Evolutionary conservation across 2,888 invertebrate genomes (phyloP).

Genomic region (Agonopterix alstromeriana): DNA sequence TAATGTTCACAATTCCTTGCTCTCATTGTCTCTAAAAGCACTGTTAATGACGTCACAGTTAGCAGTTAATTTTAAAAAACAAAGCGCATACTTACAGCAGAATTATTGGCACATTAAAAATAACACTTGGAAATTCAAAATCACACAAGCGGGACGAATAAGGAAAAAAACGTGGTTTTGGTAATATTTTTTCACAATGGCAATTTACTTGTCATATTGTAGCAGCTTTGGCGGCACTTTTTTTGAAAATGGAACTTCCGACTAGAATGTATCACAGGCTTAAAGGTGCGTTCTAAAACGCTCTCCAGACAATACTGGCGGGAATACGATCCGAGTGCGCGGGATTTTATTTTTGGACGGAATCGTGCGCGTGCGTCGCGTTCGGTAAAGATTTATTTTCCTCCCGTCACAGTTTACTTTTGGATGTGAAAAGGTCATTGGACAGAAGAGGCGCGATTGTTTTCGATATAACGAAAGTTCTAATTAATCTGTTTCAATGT

Average conservation of each 20-base stretch:
- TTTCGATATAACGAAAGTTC: conserved; percentile 24
- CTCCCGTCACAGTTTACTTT: conserved; percentile 64
- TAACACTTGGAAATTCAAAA: conserved; percentile 32
- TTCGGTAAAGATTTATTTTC: conserved; percentile 39
- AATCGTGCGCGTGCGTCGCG: conserved; percentile 41
- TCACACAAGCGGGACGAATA: conserved; percentile 46
- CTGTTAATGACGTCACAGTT: no score
- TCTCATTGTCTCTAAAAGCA: no score
- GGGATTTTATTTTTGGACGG: conserved; percentile 56
- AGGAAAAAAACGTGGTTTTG: conserved; percentile 8
- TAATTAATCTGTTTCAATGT: conserved; percentile 6
- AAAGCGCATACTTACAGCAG: conserved; percentile 62
- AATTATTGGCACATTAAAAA: conserved; percentile 49
- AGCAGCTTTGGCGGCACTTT: conserved; percentile 14
- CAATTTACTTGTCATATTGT: conserved; percentile 33
- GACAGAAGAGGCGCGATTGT: conserved; percentile 48
- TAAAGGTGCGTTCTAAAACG: conserved; percentile 32
- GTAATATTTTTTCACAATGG: conserved; percentile 17
- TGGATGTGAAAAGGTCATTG: conserved; percentile 70
- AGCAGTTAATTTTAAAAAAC: conserved; percentile 9
- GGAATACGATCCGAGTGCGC: conserved; percentile 62
- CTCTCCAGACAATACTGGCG: conserved; percentile 50
- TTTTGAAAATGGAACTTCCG: conserved; percentile 18
- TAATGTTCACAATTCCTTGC: no score
- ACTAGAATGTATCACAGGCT: conserved; percentile 67